Evolutionary conservation across 1,140 invertebrate genomes (phyloP), one percentile per base, ranked within the genome.

Genomic region (Drusus annulatus): DNA sequence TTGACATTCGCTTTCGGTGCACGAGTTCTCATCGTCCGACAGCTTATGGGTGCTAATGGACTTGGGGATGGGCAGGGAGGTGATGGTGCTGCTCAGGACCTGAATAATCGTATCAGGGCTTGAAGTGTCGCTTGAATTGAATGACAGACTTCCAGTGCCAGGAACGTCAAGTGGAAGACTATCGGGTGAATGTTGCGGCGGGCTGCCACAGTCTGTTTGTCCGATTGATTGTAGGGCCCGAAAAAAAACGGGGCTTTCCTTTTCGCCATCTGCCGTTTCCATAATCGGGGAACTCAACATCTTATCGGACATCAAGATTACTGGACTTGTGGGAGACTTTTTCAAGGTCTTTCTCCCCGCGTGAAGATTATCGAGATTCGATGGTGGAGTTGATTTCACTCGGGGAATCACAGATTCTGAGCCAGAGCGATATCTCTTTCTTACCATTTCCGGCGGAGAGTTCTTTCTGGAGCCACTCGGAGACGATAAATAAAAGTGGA

Each of bases 101-200:
- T 90, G 90, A 82, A 90, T 90, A 28, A 90, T 89, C 5, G 88
- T 90, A 56, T 90, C 89, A 31, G 89, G 89, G 23, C 88, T 90
- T 4, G 89, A 90, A 71, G 89, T 89, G 78, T 90, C 88, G 84
- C 88, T 89, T 50, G 89, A 90, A 82, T 89, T 90, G 78, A 90
- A 89, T 17, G 88, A 90, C 65, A 89, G 86, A 81, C 87, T 90
- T 77, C 88, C 89, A 51, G 87, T 86, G 6, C 88, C 87, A 62
- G 88, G 88, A 19, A 86, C 81, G 79, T 90, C 89, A 68, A 87
- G 88, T 31, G 85, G 86, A 62, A 88, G 87, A 54, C 87, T 89
- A 63, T 88, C 85, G 56, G 89, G 88, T 76, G 87, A 84, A 68
- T 86, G 89, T 80, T 88, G 89, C 23, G 89, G 88, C 36, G 88